These are phyloP conservation scores for Acrocyrtus sp. DNA, from an alignment of 2,888 invertebrate genomes.

Conservation along the genomic window DNA sequence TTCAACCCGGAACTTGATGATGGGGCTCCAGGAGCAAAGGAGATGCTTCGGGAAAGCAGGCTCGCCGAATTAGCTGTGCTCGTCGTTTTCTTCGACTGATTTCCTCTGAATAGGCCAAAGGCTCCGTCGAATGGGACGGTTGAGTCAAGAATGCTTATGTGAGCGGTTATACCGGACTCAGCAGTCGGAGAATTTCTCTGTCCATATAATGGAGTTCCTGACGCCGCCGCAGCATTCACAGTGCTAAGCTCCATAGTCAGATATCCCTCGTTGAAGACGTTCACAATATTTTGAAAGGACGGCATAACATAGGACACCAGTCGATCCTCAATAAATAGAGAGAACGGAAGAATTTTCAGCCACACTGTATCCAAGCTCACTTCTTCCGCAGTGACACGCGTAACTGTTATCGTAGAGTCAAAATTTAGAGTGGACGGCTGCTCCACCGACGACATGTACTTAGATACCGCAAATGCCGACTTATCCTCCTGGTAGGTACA, in stretches of 20 bases:
- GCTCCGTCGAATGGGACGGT: not conserved
- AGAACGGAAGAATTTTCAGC: slow-evolving; percentile 45
- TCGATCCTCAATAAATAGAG: slow-evolving; percentile 54
- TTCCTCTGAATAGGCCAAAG: not conserved
- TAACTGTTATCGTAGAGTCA: slow-evolving; percentile 27
- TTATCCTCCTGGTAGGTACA: not conserved
- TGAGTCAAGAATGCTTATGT: not conserved
- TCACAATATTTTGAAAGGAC: slow-evolving; percentile 37
- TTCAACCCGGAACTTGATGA: slow-evolving; percentile 40
- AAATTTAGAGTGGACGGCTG: slow-evolving; percentile 7
- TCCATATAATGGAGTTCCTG: not conserved
- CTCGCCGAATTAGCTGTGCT: not conserved
- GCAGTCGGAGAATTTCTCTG: not conserved
- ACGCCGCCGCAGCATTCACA: not conserved
- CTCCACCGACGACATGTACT: slow-evolving; percentile 17
- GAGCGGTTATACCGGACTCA: not conserved
- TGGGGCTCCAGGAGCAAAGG: slow-evolving; percentile 23
- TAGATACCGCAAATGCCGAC: slow-evolving; percentile 11
- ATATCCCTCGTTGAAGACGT: slow-evolving; percentile 42
- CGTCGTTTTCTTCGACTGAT: not conserved
- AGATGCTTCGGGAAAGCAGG: slow-evolving; percentile 18
- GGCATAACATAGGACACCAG: slow-evolving; percentile 50
- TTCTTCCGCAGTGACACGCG: slow-evolving; percentile 17
- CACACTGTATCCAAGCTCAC: slow-evolving; percentile 35
- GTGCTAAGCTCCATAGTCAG: slow-evolving; percentile 11